Conservation (phyloP, 2,888 invertebrate genomes). For the Macaria liturata region DNA sequence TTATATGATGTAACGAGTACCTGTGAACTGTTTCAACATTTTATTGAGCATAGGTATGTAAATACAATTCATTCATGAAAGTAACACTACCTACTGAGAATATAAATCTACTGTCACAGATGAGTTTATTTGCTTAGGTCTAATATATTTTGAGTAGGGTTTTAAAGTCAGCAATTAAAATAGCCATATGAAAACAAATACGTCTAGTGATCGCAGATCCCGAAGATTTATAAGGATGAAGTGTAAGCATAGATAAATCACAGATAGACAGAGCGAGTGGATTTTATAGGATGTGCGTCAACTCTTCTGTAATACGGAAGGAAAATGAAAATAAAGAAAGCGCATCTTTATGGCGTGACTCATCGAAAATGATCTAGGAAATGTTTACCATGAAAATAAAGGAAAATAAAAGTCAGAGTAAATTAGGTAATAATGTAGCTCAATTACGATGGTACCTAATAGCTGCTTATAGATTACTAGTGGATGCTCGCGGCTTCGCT, state of each 20-base stretch:
- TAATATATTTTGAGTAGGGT: constrained; percentile 10
- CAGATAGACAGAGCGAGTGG: constrained; percentile 45
- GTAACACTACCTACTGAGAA: neutral
- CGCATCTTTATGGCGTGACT: constrained; percentile 38
- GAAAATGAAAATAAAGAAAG: constrained; percentile 44
- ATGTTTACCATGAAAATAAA: too few relatives aligned
- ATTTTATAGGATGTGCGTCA: constrained; percentile 53
- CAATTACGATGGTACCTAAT: too few relatives aligned
- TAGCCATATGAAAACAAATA: constrained; percentile 19
- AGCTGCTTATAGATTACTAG: too few relatives aligned
- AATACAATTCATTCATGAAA: too few relatives aligned
- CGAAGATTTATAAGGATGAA: constrained; percentile 17
- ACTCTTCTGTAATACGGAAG: constrained; percentile 51
- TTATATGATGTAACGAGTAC: too few relatives aligned
- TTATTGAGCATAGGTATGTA: too few relatives aligned
- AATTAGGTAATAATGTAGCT: too few relatives aligned
- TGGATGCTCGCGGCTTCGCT: too few relatives aligned
- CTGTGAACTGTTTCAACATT: too few relatives aligned
- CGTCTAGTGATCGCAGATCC: constrained; percentile 8
- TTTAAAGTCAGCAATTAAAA: constrained; percentile 17
- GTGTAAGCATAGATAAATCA: constrained; percentile 32
- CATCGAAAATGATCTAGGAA: neutral
- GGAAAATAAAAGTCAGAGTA: too few relatives aligned
- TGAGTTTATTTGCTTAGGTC: neutral
- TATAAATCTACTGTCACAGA: constrained; percentile 1